Evolutionary conservation across 2,888 invertebrate genomes (phyloP).

Genomic region (Protula sp.): DNA sequence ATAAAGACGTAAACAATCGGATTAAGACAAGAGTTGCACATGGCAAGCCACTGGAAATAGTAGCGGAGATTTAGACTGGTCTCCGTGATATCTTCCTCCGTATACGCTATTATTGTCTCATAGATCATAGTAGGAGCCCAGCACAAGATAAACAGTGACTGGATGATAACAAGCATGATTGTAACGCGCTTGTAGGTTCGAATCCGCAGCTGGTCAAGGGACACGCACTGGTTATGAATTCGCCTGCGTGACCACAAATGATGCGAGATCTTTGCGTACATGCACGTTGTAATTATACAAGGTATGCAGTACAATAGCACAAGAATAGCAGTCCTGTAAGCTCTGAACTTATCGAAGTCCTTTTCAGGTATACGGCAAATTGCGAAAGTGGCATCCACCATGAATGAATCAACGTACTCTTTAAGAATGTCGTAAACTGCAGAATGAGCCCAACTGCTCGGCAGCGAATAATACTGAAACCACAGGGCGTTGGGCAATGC

Average conservation of each 20-base stretch:
- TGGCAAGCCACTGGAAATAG: not conserved
- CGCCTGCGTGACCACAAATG: not conserved
- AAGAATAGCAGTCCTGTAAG: not conserved
- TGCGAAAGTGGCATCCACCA: not conserved
- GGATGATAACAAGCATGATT: not conserved
- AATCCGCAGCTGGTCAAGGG: not conserved
- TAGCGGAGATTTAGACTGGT: not conserved
- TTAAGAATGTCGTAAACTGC: no score
- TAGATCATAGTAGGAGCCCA: not conserved
- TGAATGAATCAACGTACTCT: not conserved
- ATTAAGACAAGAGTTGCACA: not conserved
- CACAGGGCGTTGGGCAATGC: not conserved
- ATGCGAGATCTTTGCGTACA: not conserved
- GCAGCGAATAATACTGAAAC: not conserved
- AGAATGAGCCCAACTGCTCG: no score
- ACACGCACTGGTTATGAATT: not conserved
- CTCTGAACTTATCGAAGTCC: not conserved
- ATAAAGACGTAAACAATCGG: not conserved
- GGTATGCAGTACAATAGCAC: not conserved
- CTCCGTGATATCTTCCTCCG: not conserved
- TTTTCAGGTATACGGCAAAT: not conserved
- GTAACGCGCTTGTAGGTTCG: not conserved
- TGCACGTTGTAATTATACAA: not conserved
- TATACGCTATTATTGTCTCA: not conserved
- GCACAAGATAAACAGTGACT: not conserved